phyloP scores from a whole-genome alignment of 2,888 invertebrate genomes.

The Drosophila meridiana region DNA sequence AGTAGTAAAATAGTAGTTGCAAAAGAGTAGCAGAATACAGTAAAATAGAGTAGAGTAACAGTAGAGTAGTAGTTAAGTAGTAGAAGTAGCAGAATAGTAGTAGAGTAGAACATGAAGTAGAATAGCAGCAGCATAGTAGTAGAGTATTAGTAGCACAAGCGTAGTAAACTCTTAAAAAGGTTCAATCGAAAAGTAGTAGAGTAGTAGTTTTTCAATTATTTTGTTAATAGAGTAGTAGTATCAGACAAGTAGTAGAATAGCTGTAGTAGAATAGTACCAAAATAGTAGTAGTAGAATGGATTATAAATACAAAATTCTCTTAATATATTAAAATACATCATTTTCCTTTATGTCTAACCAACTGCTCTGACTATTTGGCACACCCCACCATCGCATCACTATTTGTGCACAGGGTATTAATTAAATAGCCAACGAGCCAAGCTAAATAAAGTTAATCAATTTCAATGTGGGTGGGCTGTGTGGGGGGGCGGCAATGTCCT shows the following conservation, averaged over 20 bases:
- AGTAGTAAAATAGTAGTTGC: background rate
- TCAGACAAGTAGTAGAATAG: background rate
- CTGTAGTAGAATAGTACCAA: background rate
- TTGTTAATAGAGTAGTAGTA: background rate
- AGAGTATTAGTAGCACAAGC: background rate
- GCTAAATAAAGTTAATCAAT: slow-evolving; percentile 78
- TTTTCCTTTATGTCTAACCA: background rate
- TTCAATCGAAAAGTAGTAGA: background rate
- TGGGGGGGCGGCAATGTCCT: background rate
- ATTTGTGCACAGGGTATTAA: slow-evolving; percentile 23
- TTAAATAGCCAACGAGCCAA: slow-evolving; percentile 55
- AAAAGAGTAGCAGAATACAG: background rate
- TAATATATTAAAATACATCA: background rate
- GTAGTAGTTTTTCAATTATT: background rate
- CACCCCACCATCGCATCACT: background rate
- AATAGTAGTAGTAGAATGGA: background rate
- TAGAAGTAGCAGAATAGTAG: background rate
- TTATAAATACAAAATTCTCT: no score
- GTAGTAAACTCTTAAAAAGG: no score
- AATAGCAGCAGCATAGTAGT: background rate
- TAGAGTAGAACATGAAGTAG: background rate
- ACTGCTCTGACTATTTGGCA: background rate
- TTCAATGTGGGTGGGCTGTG: slow-evolving; percentile 49
- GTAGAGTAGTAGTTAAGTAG: background rate
- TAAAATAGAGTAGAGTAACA: background rate